Base-by-base conservation (phyloP, 35 echinoderm and acorn worm genomes). In the Apostichopus japonicus region DNA sequence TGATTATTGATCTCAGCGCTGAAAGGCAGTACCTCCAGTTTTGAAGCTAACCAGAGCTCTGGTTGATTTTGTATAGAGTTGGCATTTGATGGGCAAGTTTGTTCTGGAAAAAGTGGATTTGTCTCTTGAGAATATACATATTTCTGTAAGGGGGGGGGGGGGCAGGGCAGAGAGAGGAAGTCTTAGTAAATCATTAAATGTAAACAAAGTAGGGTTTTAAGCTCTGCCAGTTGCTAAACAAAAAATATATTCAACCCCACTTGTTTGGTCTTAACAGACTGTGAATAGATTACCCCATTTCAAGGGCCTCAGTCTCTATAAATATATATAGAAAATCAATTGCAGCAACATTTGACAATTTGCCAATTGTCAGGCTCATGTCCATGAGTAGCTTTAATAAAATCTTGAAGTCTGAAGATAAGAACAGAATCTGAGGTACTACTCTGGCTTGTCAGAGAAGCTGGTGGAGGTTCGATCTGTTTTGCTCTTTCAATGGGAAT, bases 311-410 rank as follows among this genome's bases (percentile, higher is more conserved):
- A 67, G 11, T 5, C 3, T 9, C 63, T 67, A 1, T 44, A 44
- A 44, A 44, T 44, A 15, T 67, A 67, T 65, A 65, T 67, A 67
- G 63, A 67, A 24, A 81, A 81, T 81, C 79, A 81, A 81, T 52
- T 81, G 33, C 24, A 53, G 79, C n/a, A 11, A 83, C 17, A 83
- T 83, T 54, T 83, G 79, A 83, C 79, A 55, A 55, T 54, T 52
- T 54, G 79, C 54, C 79, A 83, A 83, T 52, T 83, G 79, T 54
- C 33, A 83, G 79, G 79, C 14, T 67, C 19, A 10, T 8, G 63
- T 67, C 11, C 11, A 67, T 67, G 63, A 67, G 63, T 44, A 44
- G 63, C 19, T 67, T 67, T 67, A 11, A 19, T 67, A 19, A 67
- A 67, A 67, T 44, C 33, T 44, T 44, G 33, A 44, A 44, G 33